Evolutionary conservation across 2,113 vertebrate genomes (phyloP), one percentile per base, ranked within the genome.

Genomic region (Rostratula benghalensis): DNA sequence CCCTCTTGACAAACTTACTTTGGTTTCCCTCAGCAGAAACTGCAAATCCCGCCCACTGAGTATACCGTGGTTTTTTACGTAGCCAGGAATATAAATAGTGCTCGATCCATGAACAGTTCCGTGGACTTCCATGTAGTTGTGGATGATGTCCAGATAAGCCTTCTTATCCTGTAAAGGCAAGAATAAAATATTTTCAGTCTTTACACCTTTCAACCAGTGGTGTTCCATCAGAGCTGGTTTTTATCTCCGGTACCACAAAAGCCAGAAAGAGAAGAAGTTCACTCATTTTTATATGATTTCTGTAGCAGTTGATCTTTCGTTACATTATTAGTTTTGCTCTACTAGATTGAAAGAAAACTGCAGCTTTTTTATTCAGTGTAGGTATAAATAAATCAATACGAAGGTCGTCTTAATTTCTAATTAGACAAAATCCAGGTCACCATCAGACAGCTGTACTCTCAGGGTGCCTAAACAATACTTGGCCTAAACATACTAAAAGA

Each of bases 61-160:
- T 92, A 99, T 99, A 21, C 99, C 99, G 1, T 99, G 99, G 96
- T 99, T 99, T 97, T 98, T 99, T 5, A 99, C 99, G 3, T 99
- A 99, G 94, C 98, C 96, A 1, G 99, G 99, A 89, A 99, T 98
- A 91, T 99, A 98, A 81, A 99, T 98, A 0, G 99, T 99, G 97
- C 99, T 99, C 57, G 98, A 98, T 39, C 99, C 99, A 0, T 99
- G 99, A 61, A 99, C 99, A 4, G 99, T 99, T 48, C 98, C 99
- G 9, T 99, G 99, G 4, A 99, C 98, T 91, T 99, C 99, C 97
- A 98, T 99, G 61, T 99, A 99, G 13, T 98, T 98, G 97, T 99
- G 99, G 97, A 99, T 99, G 87, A 98, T 98, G 95, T 99, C 99
- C 95, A 99, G 97, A 92, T 99, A 99, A 75, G 98, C 97, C 97